Percentiles rank a stretch among this genome's conserved stretches.
Evolutionary conservation across 2,888 invertebrate genomes (phyloP).

Genomic region (Ischnura elegans): DNA sequence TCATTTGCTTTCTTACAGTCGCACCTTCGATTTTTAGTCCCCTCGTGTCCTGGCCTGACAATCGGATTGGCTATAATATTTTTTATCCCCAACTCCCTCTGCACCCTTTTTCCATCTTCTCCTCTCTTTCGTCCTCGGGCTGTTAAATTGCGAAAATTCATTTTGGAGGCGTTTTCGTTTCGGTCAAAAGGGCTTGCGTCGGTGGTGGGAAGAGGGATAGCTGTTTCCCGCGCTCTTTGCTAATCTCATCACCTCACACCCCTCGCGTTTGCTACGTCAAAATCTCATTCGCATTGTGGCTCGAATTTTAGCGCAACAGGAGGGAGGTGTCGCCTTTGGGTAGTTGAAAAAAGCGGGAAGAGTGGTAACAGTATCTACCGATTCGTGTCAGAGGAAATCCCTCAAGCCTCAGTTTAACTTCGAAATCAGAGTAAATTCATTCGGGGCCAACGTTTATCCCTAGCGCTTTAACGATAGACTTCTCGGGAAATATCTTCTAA

Average conservation of each 20-base stretch:
- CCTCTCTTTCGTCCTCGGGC: not conserved
- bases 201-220: not conserved
- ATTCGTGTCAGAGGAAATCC: not conserved
- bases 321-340: not conserved
- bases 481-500: too few relatives aligned
- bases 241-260: not conserved
- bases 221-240: not conserved
- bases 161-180: not conserved
- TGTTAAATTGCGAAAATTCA: slow-evolving; percentile 13
- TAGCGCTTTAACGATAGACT: too few relatives aligned
- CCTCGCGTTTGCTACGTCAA: not conserved
- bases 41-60: not conserved
- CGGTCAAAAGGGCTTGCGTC: not conserved
- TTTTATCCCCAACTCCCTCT: not conserved
- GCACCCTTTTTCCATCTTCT: not conserved
- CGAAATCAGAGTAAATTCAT: too few relatives aligned
- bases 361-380: not conserved
- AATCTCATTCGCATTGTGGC: not conserved
- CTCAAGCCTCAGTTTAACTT: not conserved
- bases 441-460: too few relatives aligned
- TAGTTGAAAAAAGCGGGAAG: not conserved
- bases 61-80: not conserved
- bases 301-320: not conserved
- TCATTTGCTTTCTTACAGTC: slow-evolving; percentile 63
- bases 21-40: slow-evolving; percentile 1